A percentile compares a stretch with the other conserved stretches of the same genome.
Evolutionary conservation across 2,113 vertebrate species (phyloP).

Genomic region (Saguinus imperator): DNA sequence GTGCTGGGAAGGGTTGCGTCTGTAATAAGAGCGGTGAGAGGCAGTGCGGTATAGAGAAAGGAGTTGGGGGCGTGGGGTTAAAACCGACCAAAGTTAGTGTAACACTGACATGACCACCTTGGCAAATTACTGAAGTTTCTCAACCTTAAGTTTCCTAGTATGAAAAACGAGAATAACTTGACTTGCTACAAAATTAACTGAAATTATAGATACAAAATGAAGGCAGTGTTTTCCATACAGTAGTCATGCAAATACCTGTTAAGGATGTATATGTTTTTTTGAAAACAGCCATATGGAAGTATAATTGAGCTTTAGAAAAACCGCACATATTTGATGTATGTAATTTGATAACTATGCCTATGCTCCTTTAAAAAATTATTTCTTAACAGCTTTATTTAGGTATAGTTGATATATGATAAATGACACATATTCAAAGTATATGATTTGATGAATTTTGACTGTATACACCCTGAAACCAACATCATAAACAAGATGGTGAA

Average conservation of each 20-base stretch:
- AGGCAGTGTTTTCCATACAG: background rate
- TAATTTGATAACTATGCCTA: background rate
- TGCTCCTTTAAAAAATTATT: background rate
- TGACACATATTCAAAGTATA: background rate
- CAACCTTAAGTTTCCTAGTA: background rate
- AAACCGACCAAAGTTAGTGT: background rate
- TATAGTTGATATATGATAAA: background rate
- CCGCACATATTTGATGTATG: background rate
- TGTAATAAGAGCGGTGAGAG: background rate
- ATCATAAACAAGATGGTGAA: background rate
- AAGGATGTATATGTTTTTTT: background rate
- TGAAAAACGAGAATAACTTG: conserved; percentile 17
- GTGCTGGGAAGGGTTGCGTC: background rate
- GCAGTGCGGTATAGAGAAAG: background rate
- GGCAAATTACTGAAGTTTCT: background rate
- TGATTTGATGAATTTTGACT: conserved; percentile 14
- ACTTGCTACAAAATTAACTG: conserved; percentile 27
- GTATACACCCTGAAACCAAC: background rate
- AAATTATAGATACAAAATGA: background rate
- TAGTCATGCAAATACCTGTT: background rate
- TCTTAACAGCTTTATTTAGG: background rate
- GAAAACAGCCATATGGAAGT: background rate
- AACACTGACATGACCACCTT: background rate
- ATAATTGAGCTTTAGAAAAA: background rate
- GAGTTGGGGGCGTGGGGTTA: background rate